Conservation (phyloP, 2,113 vertebrate species). For the Pongo abelii region DNA sequence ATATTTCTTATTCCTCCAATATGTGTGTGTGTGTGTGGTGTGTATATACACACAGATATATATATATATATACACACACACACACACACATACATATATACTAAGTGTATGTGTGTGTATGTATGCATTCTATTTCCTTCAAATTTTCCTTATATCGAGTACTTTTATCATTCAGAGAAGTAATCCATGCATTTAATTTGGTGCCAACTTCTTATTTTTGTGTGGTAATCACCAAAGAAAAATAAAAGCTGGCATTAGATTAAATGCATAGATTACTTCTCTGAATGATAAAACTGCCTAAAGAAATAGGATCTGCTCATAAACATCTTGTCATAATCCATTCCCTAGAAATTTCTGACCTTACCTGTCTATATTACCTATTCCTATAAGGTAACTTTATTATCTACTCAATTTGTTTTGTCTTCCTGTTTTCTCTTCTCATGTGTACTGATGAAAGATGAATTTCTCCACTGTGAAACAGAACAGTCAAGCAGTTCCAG, state of each 20-base stretch:
- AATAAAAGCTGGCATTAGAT: neutral
- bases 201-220: neutral
- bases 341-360: neutral
- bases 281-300: neutral
- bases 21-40: neutral
- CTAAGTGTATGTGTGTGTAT: neutral
- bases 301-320: neutral
- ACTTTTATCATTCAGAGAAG: slow-evolving; percentile 2
- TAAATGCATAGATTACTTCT: neutral
- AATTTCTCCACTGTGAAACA: slow-evolving; percentile 18
- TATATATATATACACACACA: rapidly evolving
- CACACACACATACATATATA: rapidly evolving
- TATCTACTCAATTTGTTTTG: neutral
- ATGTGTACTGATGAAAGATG: slow-evolving; percentile 33
- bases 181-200: neutral
- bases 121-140: neutral
- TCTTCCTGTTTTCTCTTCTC: neutral
- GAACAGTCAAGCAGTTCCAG: slow-evolving; percentile 9
- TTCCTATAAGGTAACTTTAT: neutral
- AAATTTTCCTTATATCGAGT: neutral
- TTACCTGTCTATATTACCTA: neutral
- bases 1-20: neutral
- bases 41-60: neutral
- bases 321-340: neutral
- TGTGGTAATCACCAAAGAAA: neutral